Percentiles rank a stretch among this genome's conserved stretches.
Conservation (phyloP, 2,888 invertebrate species). For the Arge pagana region DNA sequence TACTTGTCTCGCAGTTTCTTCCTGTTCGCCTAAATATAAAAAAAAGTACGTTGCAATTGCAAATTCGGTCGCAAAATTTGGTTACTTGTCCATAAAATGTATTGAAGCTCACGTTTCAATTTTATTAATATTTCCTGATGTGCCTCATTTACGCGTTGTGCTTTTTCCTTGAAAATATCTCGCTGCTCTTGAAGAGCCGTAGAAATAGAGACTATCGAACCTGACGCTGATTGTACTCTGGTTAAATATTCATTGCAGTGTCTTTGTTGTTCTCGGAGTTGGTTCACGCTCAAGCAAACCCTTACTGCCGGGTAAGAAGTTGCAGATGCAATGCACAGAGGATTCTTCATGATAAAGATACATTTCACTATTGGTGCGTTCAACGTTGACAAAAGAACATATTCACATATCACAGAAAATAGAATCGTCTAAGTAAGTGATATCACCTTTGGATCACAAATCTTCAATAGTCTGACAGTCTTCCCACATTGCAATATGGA, state of each 20-base stretch:
- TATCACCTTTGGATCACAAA: conserved; percentile 71
- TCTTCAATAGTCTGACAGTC: conserved; percentile 71
- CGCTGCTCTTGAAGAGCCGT: conserved; percentile 46
- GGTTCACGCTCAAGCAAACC: conserved; percentile 62
- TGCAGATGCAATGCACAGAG: conserved; percentile 61
- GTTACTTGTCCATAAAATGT: neutral
- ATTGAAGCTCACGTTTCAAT: conserved; percentile 41
- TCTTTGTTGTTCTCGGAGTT: conserved; percentile 60
- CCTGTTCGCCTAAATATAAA: conserved; percentile 33
- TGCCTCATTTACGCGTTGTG: conserved; percentile 42
- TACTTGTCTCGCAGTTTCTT: conserved; percentile 35
- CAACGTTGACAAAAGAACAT: neutral
- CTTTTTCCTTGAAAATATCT: conserved; percentile 39
- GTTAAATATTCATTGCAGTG: conserved; percentile 61
- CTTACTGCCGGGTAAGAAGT: conserved; percentile 62
- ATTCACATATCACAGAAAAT: conserved; percentile 1
- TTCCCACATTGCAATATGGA: conserved; percentile 77
- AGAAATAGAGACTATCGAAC: conserved; percentile 41
- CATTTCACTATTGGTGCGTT: neutral
- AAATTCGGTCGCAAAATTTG: neutral
- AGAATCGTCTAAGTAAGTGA: conserved; percentile 30
- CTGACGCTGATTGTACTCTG: conserved; percentile 55
- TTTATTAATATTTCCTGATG: conserved; percentile 43
- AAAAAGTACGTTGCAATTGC: conserved; percentile 3
- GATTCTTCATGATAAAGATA: conserved; percentile 58